A percentile compares a stretch with the other conserved stretches of the same genome.
phyloP scores from a whole-genome alignment of 2,113 vertebrate genomes.

The Terrapene triunguis region DNA sequence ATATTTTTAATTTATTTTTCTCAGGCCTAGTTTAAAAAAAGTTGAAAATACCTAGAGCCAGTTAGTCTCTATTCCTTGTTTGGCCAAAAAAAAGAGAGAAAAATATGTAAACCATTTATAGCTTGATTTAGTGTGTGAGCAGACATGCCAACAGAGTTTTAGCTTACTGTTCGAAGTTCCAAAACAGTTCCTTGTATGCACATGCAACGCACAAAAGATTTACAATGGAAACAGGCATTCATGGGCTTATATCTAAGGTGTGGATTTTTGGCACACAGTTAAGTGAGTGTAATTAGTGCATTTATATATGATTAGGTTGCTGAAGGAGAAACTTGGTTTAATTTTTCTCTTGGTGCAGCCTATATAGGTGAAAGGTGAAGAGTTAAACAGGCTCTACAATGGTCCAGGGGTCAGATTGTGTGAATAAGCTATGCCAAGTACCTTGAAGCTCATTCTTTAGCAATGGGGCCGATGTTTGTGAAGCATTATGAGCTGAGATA shows the following conservation, averaged over 20 bases:
- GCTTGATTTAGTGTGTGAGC: accelerated
- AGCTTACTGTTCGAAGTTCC: neutral
- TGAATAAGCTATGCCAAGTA: neutral
- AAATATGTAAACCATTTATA: accelerated
- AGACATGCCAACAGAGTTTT: neutral
- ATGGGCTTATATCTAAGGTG: neutral
- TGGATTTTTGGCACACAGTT: accelerated
- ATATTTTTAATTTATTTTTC: neutral
- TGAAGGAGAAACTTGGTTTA: neutral
- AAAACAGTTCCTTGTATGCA: neutral
- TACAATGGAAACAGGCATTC: neutral
- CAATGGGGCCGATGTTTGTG: neutral
- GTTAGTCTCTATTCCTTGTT: neutral
- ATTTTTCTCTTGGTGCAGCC: neutral
- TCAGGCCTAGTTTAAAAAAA: accelerated
- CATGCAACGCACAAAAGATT: accelerated
- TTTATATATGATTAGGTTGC: neutral
- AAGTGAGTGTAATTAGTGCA: neutral
- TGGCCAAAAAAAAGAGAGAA: accelerated
- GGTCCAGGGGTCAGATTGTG: neutral
- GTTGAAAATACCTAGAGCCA: accelerated
- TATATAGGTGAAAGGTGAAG: conserved; percentile 4
- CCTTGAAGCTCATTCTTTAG: neutral
- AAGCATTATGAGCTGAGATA: neutral
- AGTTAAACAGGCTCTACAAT: neutral